A percentile compares a stretch with the other conserved stretches of the same genome.
phyloP scores from a whole-genome alignment of 2,797 vertebrate genomes.

The Melanotaenia maccullochi region DNA sequence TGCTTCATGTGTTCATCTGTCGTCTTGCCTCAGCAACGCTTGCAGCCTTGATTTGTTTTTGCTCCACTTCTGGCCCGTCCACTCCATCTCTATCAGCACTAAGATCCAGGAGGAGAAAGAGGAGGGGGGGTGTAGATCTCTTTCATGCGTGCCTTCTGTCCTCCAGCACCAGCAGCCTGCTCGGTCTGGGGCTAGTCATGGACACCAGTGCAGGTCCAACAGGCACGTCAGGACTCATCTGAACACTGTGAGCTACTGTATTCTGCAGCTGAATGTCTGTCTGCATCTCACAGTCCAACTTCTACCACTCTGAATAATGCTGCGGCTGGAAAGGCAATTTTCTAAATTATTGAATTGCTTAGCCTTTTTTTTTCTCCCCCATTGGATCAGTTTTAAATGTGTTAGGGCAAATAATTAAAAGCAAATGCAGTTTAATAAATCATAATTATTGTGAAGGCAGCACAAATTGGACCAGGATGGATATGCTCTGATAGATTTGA shows the following conservation, averaged over 20 bases:
- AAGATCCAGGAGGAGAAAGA: slow-evolving; percentile 28
- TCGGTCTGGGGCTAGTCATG: slow-evolving; percentile 31
- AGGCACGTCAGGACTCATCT: slow-evolving; percentile 44
- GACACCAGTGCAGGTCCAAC: slow-evolving; percentile 42
- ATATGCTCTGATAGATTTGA: slow-evolving; percentile 66
- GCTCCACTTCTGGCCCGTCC: slow-evolving; percentile 56
- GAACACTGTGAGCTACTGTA: slow-evolving; percentile 28
- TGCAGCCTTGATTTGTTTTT: slow-evolving; percentile 65
- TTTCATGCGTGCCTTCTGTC: slow-evolving; percentile 55
- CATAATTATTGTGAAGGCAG: slow-evolving; percentile 75
- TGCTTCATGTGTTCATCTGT: slow-evolving; percentile 32
- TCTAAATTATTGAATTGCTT: slow-evolving; percentile 30
- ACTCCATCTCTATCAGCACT: slow-evolving; percentile 70
- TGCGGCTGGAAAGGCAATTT: slow-evolving; percentile 13
- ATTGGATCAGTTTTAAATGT: slow-evolving; percentile 24
- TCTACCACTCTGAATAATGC: slow-evolving; percentile 20
- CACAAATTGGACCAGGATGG: slow-evolving; percentile 68
- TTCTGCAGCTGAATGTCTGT: slow-evolving; percentile 3
- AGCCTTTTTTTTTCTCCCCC: background rate
- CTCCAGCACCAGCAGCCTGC: slow-evolving; percentile 40
- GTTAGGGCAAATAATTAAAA: slow-evolving; percentile 58
- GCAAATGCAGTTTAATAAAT: slow-evolving; percentile 70
- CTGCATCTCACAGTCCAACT: slow-evolving; percentile 18
- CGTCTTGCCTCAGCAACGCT: slow-evolving; percentile 27
- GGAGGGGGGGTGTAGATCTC: slow-evolving; percentile 38